Conservation (phyloP, 2,797 vertebrate species). For the Novumbra hubbsi region DNA sequence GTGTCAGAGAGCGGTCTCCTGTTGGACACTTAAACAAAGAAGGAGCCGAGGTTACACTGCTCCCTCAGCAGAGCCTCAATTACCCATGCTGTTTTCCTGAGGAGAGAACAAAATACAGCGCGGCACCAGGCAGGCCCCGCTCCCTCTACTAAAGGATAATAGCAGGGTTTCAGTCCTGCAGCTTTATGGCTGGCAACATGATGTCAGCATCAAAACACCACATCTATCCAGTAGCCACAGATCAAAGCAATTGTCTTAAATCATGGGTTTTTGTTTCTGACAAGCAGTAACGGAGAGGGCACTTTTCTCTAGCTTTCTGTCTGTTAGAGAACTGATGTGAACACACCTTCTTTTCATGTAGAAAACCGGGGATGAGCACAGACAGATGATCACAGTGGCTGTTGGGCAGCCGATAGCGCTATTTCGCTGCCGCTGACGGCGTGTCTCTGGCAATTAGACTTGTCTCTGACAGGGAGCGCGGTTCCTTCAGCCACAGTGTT, state of each 20-base stretch:
- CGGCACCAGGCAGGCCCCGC: conserved; percentile 26
- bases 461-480: conserved; percentile 65
- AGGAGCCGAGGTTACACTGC: conserved; percentile 47
- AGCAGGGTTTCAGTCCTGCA: conserved; percentile 58
- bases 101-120: conserved; percentile 62
- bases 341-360: conserved; percentile 49
- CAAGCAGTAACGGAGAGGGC: conserved; percentile 61
- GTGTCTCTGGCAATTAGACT: conserved; percentile 74
- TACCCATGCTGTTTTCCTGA: conserved; percentile 67
- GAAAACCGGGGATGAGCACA: conserved; percentile 53
- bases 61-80: conserved; percentile 70
- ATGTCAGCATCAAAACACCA: conserved; percentile 59
- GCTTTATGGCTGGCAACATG: conserved; percentile 49
- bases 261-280: conserved; percentile 58
- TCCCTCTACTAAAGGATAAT: conserved; percentile 62
- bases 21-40: conserved; percentile 77
- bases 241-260: conserved; percentile 65
- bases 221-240: conserved; percentile 43
- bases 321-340: conserved; percentile 55
- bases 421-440: conserved; percentile 60
- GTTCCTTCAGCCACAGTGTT: conserved; percentile 67
- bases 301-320: conserved; percentile 35
- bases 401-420: conserved; percentile 61
- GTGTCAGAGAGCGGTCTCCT: conserved; percentile 72
- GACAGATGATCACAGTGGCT: conserved; percentile 67